Percentiles rank a stretch among this genome's conserved stretches.
Conservation (phyloP, 2,797 vertebrate species). For the Spheniscus humboldti region DNA sequence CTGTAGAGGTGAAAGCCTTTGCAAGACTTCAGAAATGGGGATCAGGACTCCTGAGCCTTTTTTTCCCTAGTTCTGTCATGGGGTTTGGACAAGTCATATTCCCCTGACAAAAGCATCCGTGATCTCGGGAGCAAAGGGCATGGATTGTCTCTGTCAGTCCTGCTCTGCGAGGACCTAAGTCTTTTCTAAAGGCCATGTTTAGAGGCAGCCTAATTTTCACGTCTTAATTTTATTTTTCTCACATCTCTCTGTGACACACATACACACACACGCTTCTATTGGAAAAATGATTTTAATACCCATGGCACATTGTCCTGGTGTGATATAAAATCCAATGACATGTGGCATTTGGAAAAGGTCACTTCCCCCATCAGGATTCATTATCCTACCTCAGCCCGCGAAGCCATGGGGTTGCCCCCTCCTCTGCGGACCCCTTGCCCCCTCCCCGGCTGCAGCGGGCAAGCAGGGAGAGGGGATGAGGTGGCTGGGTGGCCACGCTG, state of each 20-base stretch:
- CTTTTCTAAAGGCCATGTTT: background rate
- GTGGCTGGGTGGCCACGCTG: background rate
- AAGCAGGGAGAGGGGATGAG: background rate
- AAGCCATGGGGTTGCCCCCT: conserved; percentile 44
- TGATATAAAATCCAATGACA: conserved; percentile 99
- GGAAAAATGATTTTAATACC: conserved; percentile 98
- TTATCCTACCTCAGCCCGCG: conserved; percentile 73
- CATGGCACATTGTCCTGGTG: conserved; percentile 97
- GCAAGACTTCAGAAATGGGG: background rate
- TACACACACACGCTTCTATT: conserved; percentile 86
- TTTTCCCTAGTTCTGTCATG: background rate
- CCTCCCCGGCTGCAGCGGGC: background rate
- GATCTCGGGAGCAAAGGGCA: background rate
- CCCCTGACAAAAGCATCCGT: background rate
- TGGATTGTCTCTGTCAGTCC: background rate
- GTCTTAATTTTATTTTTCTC: conserved; percentile 84
- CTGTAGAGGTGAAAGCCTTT: background rate
- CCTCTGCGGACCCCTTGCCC: conserved; percentile 18
- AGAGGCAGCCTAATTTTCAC: conserved; percentile 43
- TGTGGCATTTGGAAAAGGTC: conserved; percentile 99
- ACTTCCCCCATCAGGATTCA: conserved; percentile 88
- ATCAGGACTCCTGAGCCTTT: background rate
- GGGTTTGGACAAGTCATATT: background rate
- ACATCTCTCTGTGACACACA: conserved; percentile 72
- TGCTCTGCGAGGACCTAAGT: background rate